Percentiles rank a stretch among this genome's conserved stretches.
Evolutionary conservation across 1,140 invertebrate species (phyloP).

Genomic region (Matsumurasca onukii): DNA sequence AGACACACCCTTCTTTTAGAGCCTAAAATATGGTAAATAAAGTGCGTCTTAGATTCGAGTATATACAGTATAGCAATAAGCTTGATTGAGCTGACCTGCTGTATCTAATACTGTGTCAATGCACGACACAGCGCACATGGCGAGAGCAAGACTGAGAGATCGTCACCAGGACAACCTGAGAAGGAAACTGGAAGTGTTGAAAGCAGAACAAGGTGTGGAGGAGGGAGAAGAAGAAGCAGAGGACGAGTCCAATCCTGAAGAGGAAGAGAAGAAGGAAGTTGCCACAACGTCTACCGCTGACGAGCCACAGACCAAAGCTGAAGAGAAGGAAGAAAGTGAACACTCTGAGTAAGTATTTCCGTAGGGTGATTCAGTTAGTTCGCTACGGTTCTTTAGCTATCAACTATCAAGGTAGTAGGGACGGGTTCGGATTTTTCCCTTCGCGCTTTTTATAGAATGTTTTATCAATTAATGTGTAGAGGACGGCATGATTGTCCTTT

Average conservation of each 20-base stretch:
- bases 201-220: slow-evolving; percentile 79
- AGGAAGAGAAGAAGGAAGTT: slow-evolving; percentile 40
- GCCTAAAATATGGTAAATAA: no score
- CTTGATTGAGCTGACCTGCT: no score
- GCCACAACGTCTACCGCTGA: slow-evolving; percentile 35
- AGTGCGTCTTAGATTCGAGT: no score
- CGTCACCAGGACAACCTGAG: slow-evolving; percentile 90
- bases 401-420: no score
- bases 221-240: slow-evolving; percentile 41
- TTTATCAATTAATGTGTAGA: no score
- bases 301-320: slow-evolving; percentile 40
- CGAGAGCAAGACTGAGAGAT: slow-evolving; percentile 86
- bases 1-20: no score
- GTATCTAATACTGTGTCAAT: not conserved
- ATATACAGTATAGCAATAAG: no score
- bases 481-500: no score
- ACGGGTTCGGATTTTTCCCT: no score
- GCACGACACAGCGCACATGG: slow-evolving; percentile 78
- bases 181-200: slow-evolving; percentile 86
- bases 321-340: slow-evolving; percentile 46
- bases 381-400: no score
- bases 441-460: no score
- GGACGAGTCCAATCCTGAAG: slow-evolving; percentile 45
- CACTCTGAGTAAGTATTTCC: slow-evolving; percentile 40
- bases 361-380: not conserved